Conservation (phyloP, 2,888 invertebrate species). For the Selenia dentaria region DNA sequence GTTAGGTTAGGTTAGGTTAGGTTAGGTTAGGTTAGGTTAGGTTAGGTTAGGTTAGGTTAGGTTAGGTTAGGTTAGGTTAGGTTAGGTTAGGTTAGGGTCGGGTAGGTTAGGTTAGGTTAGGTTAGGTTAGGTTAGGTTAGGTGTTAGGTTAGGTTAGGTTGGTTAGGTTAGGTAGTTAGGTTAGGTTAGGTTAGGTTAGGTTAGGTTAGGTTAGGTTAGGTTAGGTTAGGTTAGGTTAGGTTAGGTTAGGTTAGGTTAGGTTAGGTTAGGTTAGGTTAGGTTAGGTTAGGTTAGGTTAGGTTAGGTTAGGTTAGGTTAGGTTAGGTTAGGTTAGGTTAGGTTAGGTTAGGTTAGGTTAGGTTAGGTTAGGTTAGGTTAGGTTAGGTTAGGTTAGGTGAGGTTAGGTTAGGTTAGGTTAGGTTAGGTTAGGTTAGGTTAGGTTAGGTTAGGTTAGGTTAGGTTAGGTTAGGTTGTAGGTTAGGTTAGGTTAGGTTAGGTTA, state of each 20-base stretch:
- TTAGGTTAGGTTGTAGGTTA: constrained; percentile 25
- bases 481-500: constrained; percentile 29
- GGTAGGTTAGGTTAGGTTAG: too few species aligned
- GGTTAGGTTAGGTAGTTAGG: too few species aligned
- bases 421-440: constrained; percentile 29
- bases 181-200: constrained; percentile 30
- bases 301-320: constrained; percentile 28
- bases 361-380: constrained; percentile 31
- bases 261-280: constrained; percentile 31
- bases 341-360: constrained; percentile 31
- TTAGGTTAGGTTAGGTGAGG: constrained; percentile 29
- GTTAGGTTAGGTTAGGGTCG: too few species aligned
- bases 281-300: constrained; percentile 29
- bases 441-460: constrained; percentile 29
- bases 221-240: constrained; percentile 28
- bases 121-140: too few species aligned
- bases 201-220: constrained; percentile 25
- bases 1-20: constrained; percentile 28
- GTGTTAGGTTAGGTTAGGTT: too few species aligned
- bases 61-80: constrained; percentile 29
- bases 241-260: constrained; percentile 31
- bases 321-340: constrained; percentile 28
- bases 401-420: constrained; percentile 26
- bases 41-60: constrained; percentile 31
- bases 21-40: constrained; percentile 31